Conservation (phyloP, 2,113 vertebrate species). For the Mus pahari region DNA sequence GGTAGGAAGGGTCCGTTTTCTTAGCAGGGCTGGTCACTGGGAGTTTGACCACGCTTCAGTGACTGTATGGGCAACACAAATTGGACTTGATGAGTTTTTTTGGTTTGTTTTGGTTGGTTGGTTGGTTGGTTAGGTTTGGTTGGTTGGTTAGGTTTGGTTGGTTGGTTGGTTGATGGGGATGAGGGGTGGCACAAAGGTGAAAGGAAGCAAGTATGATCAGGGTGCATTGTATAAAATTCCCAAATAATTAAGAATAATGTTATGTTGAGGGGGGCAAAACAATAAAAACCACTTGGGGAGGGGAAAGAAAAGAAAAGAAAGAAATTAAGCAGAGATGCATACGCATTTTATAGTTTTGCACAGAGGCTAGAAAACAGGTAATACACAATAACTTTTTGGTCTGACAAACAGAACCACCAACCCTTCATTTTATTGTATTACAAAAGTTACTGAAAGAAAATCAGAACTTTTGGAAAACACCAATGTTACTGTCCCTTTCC, state of each 20-base stretch:
- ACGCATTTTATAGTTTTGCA: neutral
- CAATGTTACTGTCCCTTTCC: neutral
- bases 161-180: neutral
- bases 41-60: neutral
- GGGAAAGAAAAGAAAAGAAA: neutral
- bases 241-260: neutral
- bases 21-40: neutral
- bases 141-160: neutral
- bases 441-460: slow-evolving; percentile 37
- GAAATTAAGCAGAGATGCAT: neutral
- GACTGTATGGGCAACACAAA: neutral
- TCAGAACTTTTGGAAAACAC: neutral
- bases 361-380: neutral
- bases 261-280: neutral
- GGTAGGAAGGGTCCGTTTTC: neutral
- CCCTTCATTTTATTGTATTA: neutral
- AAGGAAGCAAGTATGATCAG: neutral
- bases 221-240: neutral
- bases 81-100: neutral
- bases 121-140: neutral
- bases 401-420: slow-evolving; percentile 8
- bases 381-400: slow-evolving; percentile 1
- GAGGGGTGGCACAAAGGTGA: neutral
- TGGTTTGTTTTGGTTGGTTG: neutral
- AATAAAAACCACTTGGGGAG: neutral